Evolutionary conservation across 2,797 vertebrate genomes (phyloP), one percentile per base, ranked within the genome.

Genomic region (Lerista edwardsae): DNA sequence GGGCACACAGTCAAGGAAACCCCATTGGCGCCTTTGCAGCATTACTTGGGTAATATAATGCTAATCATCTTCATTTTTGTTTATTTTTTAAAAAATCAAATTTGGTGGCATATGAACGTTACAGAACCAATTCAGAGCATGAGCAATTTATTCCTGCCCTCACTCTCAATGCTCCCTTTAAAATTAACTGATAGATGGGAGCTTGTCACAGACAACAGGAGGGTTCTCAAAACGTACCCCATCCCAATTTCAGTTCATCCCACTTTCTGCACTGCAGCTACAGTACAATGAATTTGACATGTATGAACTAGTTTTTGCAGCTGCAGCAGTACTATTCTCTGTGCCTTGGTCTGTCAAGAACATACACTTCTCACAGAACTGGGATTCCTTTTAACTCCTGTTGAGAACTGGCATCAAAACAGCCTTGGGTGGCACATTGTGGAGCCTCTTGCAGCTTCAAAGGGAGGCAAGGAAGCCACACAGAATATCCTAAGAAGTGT

Each of bases 341-440:
- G 65, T 84, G 65, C 39, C 79, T 19, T 41, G 47, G 27, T 82
- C 12, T 29, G 55, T 34, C 62, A 86, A 74, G 69, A 75, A 68
- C 68, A 47, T 59, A 19, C 8, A 21, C 67, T 64, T 84, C 75
- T 62, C 76, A 1, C 39, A 83, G 29, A 51, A 74, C 83, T 61
- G n/a, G 69, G 31, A 75, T 87, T 61, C 57, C 75, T 87, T 79
- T 79, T 61, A 73, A 75, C 39, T 75, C 19, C 31, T 25, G 41
- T 69, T 75, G 64, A 87, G 39, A 87, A 68, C 64, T 55, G 15
- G 74, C 68, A 39, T 44, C 25, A 47, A 44, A 14, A 83, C 41
- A 2, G 11, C 75, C 82, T 0, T 1, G n/a, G n/a, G 8, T 77
- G 83, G 67, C 77, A 79, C 79, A 83, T 27, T 14, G 17, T 67